Conservation (phyloP, 2,113 vertebrate species). For the Epinephelus cyanopodus region DNA sequence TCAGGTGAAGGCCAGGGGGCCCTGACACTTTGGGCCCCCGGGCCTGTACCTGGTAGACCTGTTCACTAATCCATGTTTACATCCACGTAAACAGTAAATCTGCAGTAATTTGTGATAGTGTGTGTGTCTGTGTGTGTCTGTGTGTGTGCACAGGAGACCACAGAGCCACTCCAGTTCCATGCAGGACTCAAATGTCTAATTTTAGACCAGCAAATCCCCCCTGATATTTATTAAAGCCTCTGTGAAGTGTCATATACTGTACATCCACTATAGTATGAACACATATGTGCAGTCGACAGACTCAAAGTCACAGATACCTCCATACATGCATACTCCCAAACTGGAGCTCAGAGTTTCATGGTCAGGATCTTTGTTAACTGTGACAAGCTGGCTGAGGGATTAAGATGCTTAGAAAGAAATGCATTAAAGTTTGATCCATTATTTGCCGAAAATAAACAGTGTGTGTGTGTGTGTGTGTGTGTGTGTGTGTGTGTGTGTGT, state of each 20-base stretch:
- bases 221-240: constrained; percentile 68
- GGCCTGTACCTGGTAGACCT: too few relatives aligned
- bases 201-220: constrained; percentile 66
- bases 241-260: constrained; percentile 56
- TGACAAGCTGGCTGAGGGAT: not conserved
- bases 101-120: not conserved
- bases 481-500: not conserved
- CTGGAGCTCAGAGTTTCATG: constrained; percentile 3
- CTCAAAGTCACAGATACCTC: not conserved
- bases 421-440: constrained; percentile 24
- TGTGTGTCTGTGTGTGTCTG: not conserved
- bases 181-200: constrained; percentile 47
- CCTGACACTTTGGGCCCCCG: too few relatives aligned
- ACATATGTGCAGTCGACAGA: constrained; percentile 7
- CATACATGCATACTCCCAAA: not conserved
- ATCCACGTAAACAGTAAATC: not conserved
- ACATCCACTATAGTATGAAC: not conserved
- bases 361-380: not conserved
- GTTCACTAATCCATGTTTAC: too few relatives aligned
- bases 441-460: constrained; percentile 42
- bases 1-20: too few relatives aligned
- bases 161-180: constrained; percentile 13
- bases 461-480: too few relatives aligned
- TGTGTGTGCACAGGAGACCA: constrained; percentile 20
- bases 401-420: constrained; percentile 14